Percentiles rank a stretch among this genome's conserved stretches.
Conservation (phyloP, 2,113 vertebrate genomes). For the Syrmaticus mikado region DNA sequence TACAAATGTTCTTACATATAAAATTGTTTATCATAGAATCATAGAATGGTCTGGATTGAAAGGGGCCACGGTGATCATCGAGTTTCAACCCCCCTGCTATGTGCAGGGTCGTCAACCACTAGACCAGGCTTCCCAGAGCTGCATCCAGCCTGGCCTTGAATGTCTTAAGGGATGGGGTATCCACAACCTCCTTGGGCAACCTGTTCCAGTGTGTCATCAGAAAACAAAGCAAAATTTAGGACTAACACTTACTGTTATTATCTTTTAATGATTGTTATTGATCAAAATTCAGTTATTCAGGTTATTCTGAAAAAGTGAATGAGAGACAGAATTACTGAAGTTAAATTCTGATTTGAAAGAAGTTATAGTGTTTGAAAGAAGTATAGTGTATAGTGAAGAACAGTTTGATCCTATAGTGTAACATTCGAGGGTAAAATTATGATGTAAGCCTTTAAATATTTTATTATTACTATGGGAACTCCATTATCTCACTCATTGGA, state of each 20-base stretch:
- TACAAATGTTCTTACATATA: neutral
- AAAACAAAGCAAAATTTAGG: neutral
- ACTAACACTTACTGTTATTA: neutral
- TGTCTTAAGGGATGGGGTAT: too few species aligned
- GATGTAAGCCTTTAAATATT: neutral
- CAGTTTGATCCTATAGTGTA: neutral
- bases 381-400: neutral
- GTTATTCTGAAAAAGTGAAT: neutral
- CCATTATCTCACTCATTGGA: neutral
- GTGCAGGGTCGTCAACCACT: too few species aligned
- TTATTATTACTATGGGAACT: neutral
- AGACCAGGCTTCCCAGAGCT: too few species aligned
- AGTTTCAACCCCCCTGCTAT: too few species aligned
- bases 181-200: too few species aligned
- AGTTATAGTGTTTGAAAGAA: neutral
- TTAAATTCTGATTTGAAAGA: neutral
- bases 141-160: too few species aligned
- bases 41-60: too few species aligned
- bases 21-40: neutral
- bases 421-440: neutral
- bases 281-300: neutral
- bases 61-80: too few species aligned
- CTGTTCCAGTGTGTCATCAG: too few species aligned
- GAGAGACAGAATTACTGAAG: neutral
- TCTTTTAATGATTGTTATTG: neutral